phyloP scores from a whole-genome alignment of 2,113 vertebrate genomes.

The Geococcyx californianus region DNA sequence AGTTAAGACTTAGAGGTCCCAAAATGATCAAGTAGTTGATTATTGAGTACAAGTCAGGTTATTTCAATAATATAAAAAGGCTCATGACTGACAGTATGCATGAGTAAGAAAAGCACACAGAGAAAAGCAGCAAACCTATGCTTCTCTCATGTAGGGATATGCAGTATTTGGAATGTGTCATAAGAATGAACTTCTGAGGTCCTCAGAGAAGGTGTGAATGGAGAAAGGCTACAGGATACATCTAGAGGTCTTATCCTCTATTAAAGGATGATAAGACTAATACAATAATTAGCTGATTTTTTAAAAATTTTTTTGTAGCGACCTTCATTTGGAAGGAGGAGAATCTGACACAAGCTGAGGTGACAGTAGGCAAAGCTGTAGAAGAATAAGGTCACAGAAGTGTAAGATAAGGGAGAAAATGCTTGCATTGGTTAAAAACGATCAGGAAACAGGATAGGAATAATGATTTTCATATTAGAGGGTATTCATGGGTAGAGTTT shows the following conservation, averaged over 20 bases:
- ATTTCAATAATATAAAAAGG: background rate
- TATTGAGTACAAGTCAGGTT: background rate
- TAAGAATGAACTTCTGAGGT: background rate
- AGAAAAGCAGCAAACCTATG: background rate
- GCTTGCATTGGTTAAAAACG: background rate
- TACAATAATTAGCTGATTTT: background rate
- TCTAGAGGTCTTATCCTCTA: background rate
- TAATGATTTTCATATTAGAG: background rate
- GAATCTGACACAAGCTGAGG: background rate
- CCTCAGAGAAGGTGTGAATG: background rate
- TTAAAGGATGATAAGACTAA: background rate
- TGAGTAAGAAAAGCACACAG: background rate
- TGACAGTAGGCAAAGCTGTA: background rate
- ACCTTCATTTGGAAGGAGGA: background rate
- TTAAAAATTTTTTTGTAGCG: background rate
- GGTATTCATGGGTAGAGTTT: background rate
- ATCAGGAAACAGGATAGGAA: background rate
- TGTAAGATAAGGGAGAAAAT: background rate
- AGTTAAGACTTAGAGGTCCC: background rate
- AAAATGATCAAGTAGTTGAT: background rate
- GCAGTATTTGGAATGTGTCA: background rate
- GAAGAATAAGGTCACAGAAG: background rate
- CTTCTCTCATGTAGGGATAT: accelerated
- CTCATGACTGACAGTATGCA: background rate
- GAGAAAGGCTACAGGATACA: background rate